These are phyloP conservation scores for Orius insidiosus DNA, from an alignment of 1,140 invertebrate species.

Conservation along the genomic window DNA sequence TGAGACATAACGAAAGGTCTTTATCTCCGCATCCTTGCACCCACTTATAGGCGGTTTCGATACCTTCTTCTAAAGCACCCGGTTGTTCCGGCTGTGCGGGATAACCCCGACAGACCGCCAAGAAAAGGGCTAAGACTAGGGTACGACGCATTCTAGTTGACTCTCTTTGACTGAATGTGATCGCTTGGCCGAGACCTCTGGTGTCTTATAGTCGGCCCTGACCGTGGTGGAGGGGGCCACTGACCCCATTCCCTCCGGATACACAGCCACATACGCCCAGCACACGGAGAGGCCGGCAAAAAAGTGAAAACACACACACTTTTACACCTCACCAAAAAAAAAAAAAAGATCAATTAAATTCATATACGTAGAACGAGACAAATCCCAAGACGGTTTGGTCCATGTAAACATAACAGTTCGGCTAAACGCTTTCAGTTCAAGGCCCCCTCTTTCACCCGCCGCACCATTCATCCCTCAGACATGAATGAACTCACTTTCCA, in stretches of 20 bases:
- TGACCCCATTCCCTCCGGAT: constrained; percentile 11
- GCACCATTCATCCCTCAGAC: too few species aligned
- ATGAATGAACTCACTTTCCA: too few species aligned
- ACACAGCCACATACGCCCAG: constrained; percentile 10
- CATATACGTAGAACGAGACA: too few species aligned
- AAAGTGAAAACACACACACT: constrained; percentile 10
- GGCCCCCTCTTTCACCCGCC: too few species aligned
- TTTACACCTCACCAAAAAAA: neutral
- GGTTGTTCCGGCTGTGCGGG: constrained; percentile 12
- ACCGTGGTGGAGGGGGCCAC: constrained; percentile 6
- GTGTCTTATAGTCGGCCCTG: constrained; percentile 9
- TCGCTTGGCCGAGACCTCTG: constrained; percentile 3
- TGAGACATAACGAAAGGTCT: constrained; percentile 52
- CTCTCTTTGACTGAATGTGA: constrained; percentile 17
- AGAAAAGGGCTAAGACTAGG: constrained; percentile 16
- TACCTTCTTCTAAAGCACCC: constrained; percentile 25
- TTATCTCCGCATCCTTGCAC: constrained; percentile 47
- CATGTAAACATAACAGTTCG: too few species aligned
- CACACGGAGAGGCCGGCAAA: constrained; percentile 4
- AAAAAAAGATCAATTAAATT: constrained; percentile 7
- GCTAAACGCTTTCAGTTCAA: too few species aligned
- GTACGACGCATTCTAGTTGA: constrained; percentile 12
- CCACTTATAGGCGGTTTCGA: constrained; percentile 40
- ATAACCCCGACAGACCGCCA: constrained; percentile 11
- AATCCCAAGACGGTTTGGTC: too few species aligned